A percentile compares a stretch with the other conserved stretches of the same genome.
These are phyloP conservation scores for Lepisosteus oculatus DNA, from an alignment of 2,113 vertebrate species.

Conservation along the genomic window DNA sequence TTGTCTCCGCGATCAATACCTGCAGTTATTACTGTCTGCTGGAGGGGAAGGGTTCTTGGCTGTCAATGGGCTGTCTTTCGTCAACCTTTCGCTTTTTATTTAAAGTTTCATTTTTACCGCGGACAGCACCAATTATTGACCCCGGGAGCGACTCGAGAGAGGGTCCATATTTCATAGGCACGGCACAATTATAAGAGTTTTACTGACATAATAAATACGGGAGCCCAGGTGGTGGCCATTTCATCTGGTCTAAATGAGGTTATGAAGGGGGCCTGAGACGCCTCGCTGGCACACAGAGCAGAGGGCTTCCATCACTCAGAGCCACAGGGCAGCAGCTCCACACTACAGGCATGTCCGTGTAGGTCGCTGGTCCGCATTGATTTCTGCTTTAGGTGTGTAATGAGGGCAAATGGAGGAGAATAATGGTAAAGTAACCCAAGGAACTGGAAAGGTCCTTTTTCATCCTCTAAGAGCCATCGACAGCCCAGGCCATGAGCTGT, in stretches of 20 bases:
- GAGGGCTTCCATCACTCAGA: conserved; percentile 36
- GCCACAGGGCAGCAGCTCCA: conserved; percentile 49
- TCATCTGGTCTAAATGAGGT: conserved; percentile 55
- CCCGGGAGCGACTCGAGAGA: conserved; percentile 19
- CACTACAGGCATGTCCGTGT: conserved; percentile 37
- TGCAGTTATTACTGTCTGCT: neutral
- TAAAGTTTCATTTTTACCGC: conserved; percentile 7
- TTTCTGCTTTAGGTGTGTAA: conserved; percentile 39
- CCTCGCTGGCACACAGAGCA: conserved; percentile 33
- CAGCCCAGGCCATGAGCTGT: too few species aligned
- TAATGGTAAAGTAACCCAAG: neutral
- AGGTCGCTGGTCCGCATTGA: conserved; percentile 37
- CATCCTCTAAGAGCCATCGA: neutral
- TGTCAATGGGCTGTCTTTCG: neutral
- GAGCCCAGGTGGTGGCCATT: conserved; percentile 53
- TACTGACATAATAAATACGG: conserved; percentile 45
- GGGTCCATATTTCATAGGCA: conserved; percentile 49
- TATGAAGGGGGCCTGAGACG: conserved; percentile 53
- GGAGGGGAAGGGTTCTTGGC: neutral
- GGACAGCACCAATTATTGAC: conserved; percentile 3
- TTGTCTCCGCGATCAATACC: neutral
- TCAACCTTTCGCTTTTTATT: conserved; percentile 5
- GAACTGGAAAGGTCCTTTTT: neutral
- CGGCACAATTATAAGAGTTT: conserved; percentile 43
- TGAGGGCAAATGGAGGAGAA: conserved; percentile 12